Evolutionary conservation across 37 sponge, comb jelly and placozoan species (phyloP).

Genomic region (Hexactinellida sp.): DNA sequence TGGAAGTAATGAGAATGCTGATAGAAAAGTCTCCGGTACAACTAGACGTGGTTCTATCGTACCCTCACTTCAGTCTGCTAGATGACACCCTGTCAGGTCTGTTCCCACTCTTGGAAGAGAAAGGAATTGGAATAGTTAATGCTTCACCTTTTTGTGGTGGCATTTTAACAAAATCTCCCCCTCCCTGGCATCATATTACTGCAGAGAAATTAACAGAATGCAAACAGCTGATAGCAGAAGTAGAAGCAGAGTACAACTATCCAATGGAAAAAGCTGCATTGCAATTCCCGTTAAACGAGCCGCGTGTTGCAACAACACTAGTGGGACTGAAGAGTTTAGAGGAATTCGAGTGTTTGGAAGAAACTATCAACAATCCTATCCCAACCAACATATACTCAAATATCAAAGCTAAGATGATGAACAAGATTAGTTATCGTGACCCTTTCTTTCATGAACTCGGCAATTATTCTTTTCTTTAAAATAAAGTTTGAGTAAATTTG

Average conservation of each 20-base stretch:
- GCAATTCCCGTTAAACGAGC: background rate
- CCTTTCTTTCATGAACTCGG: background rate
- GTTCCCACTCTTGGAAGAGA: conserved; percentile 45
- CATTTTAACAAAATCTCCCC: conserved; percentile 33
- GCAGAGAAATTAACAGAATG: background rate
- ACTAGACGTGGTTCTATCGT: conserved; percentile 66
- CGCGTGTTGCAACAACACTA: background rate
- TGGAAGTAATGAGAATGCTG: conserved; percentile 32
- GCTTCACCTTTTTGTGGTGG: conserved; percentile 86
- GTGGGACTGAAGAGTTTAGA: conserved; percentile 10
- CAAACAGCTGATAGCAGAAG: background rate
- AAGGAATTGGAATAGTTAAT: conserved; percentile 65
- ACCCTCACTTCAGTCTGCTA: conserved; percentile 58
- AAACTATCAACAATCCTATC: background rate
- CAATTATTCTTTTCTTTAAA: background rate
- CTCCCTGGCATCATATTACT: background rate
- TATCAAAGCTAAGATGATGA: background rate
- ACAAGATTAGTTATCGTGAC: background rate
- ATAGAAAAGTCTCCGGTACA: conserved; percentile 33
- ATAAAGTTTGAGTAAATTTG: no score
- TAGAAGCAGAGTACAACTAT: background rate
- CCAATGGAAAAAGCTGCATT: background rate
- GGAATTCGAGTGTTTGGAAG: background rate
- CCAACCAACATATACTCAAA: background rate
- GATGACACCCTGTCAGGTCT: conserved; percentile 50